Evolutionary conservation across 1,140 invertebrate species (phyloP), one percentile per base, ranked within the genome.

Genomic region (Hydropsyche tenuis): DNA sequence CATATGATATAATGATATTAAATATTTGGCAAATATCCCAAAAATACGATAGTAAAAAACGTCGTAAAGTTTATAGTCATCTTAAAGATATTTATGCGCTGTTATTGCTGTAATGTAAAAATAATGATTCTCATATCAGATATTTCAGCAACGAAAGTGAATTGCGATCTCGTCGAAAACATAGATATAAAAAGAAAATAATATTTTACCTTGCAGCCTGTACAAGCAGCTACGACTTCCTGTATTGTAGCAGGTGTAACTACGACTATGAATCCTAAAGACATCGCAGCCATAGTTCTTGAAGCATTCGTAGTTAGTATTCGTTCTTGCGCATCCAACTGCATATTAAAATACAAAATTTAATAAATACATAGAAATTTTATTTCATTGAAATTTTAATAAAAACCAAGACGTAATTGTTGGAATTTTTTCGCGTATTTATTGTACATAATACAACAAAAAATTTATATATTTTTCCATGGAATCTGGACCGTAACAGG

Each of bases 161-260:
- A 37, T 37, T 37, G 30, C 30, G 30, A 25, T 60, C n/a, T n/a
- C 20, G 22, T 22, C 2, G 51, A 53, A 20, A 53, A 16, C 22
- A 20, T 51, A 63, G 7, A 23, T 60, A 22, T 7, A 16, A 60
- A 27, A 18, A 23, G 18, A 56, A 37, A 37, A 37, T 30, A 56
- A 37, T 18, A 37, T 9, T 14, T 82, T 82, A 84, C 87, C 83
- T 90, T 90, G 45, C 92, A 91, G 69, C 92, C 92, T 1, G 93
- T 94, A 81, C 93, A 95, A 18, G 93, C 92, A 30, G 91, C 92
- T 16, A 95, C 93, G 69, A 95, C 92, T 88, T 95, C 93, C 84
- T 94, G 93, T 74, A 94, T 94, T 25, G 93, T 94, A 87, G 92
- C 94, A 25, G 93, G 93, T 70, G 93, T 94, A 69, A 94, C 93